Base-by-base conservation (phyloP, 1,140 invertebrate genomes). In the Pissodes strobi region DNA sequence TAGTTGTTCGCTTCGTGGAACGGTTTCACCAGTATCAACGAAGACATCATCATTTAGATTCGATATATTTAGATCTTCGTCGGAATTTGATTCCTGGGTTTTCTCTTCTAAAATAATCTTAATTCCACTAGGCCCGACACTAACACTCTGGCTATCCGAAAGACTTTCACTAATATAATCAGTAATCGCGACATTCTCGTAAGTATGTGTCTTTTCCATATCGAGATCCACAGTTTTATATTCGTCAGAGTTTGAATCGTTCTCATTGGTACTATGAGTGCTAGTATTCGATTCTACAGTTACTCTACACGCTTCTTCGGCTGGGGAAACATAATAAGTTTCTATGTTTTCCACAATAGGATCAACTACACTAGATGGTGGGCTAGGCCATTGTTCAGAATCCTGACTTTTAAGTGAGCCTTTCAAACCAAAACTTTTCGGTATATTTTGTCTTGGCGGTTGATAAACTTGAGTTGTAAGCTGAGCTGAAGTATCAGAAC, bases 311-410 rank as follows among this genome's bases (percentile, higher is more conserved):
- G 84, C 82, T 76, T 86, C 84, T 64, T 78, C 72, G 0, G 85
- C 87, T 72, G 89, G 88, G 63, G 87, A 90, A 79, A 90, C 87
- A 67, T 90, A 92, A 75, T 90, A 92, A 21, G 90, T 91, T 78
- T 92, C 88, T n/a, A 93, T 87, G 73, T 90, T 89, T 72, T 88
- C 89, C n/a, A 91, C 84, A 10, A 87, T 78, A 21, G 81, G 83
- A 21, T 81, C 82, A 19, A 87, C 75, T 15, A 87, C 82, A 46
- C 87, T 89, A 10, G 88, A 88, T 1, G 90, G 88, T 1, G 90
- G 88, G 10, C 90, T 90, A 1, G 89, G 90, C 88, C 90, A 90
- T 63, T 88, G 86, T 67, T 91, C 87, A 2, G 87, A 88, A 58
- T 87, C 85, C 70, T 86, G 84, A 22, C 81, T 73, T 51, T 80